Conservation (phyloP, 2,888 invertebrate species). For the Orthonevra nobilis region DNA sequence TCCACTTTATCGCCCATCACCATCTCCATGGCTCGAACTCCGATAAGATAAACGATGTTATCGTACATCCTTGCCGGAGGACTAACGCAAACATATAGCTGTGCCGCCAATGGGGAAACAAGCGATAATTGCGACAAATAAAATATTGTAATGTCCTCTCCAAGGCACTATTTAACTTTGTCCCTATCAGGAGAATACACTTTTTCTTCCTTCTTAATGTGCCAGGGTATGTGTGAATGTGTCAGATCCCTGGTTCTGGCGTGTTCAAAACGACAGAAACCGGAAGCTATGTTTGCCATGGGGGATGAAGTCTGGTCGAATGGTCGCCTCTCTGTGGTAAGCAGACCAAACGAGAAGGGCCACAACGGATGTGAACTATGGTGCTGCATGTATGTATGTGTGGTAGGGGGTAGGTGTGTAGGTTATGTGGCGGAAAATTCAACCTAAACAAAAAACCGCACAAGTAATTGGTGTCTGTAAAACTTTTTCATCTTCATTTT, state of each 20-base stretch:
- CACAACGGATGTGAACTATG: slow-evolving; percentile 13
- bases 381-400: neutral
- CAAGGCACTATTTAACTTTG: slow-evolving; percentile 51
- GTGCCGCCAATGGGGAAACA: slow-evolving; percentile 31
- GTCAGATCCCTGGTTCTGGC: neutral
- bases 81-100: slow-evolving; percentile 16
- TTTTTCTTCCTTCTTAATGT: slow-evolving; percentile 12
- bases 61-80: slow-evolving; percentile 23
- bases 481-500: slow-evolving; percentile 68
- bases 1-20: slow-evolving; percentile 11
- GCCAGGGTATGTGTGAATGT: neutral
- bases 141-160: slow-evolving; percentile 65
- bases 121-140: slow-evolving; percentile 63
- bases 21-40: slow-evolving; percentile 1
- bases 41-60: slow-evolving; percentile 58
- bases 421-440: slow-evolving; percentile 1
- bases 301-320: slow-evolving; percentile 31
- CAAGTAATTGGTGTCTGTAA: slow-evolving; percentile 57
- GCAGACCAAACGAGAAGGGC: slow-evolving; percentile 21
- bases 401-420: neutral
- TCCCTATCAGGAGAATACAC: slow-evolving; percentile 23
- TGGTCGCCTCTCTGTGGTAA: slow-evolving; percentile 27
- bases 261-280: slow-evolving; percentile 42
- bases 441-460: neutral
- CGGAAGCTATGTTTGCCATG: slow-evolving; percentile 41